phyloP scores from a whole-genome alignment of 2,113 vertebrate species.

The Pongo pygmaeus region DNA sequence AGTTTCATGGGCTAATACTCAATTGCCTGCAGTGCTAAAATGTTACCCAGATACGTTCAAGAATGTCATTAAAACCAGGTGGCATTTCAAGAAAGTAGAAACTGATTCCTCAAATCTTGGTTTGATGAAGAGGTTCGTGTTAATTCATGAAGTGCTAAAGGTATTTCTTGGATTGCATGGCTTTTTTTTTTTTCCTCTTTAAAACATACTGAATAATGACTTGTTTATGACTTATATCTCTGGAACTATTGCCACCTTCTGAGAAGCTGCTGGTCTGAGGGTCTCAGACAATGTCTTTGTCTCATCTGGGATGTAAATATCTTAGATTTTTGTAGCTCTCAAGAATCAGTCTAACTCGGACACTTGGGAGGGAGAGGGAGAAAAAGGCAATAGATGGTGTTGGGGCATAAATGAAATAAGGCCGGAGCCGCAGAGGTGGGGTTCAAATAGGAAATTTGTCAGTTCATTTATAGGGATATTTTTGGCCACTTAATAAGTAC shows the following conservation, averaged over 20 bases:
- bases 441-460: not conserved
- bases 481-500: not conserved
- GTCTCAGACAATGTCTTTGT: not conserved
- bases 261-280: not conserved
- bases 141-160: not conserved
- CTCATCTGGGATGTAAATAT: not conserved
- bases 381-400: not conserved
- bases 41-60: not conserved
- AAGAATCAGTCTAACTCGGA: not conserved
- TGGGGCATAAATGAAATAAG: not conserved
- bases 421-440: not conserved
- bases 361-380: not conserved
- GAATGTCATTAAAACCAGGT: not conserved
- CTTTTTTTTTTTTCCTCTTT: not conserved
- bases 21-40: not conserved
- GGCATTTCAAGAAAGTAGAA: constrained; percentile 24
- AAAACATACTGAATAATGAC: not conserved
- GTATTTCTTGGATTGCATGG: not conserved
- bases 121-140: not conserved
- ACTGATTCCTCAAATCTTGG: not conserved
- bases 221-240: not conserved
- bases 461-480: not conserved
- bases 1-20: not conserved
- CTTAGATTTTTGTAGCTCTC: not conserved
- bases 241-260: not conserved